phyloP scores from a whole-genome alignment of 2,797 vertebrate species.

The Mormyrus proboscirostris region DNA sequence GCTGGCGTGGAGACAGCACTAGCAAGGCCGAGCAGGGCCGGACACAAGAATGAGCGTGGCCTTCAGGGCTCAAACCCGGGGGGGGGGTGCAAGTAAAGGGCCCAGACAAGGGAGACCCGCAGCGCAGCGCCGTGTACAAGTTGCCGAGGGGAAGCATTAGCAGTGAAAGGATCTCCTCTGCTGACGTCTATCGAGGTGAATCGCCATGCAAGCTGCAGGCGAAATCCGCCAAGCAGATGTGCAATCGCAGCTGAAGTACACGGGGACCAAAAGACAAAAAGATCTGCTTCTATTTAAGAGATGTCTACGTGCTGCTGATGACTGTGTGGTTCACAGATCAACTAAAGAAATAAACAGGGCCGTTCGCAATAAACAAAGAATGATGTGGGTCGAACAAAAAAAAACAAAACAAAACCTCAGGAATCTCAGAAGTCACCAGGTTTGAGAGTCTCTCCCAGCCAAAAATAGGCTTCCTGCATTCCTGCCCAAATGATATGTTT shows the following conservation, averaged over 20 bases:
- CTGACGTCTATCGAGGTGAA: constrained; percentile 18
- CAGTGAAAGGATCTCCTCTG: constrained; percentile 27
- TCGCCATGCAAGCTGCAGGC: no score
- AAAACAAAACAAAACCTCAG: constrained; percentile 13
- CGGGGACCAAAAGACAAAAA: not conserved
- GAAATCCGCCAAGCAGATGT: constrained; percentile 27
- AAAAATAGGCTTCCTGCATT: constrained; percentile 53
- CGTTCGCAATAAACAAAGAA: constrained; percentile 36
- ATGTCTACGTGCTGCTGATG: constrained; percentile 24
- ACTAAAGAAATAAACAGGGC: constrained; percentile 30
- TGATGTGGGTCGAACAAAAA: constrained; percentile 26
- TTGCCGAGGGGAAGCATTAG: constrained; percentile 23
- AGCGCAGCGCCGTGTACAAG: constrained; percentile 20
- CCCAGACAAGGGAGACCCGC: constrained; percentile 25
- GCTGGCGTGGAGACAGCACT: constrained; percentile 27
- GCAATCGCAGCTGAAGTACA: not conserved
- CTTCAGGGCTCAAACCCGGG: constrained; percentile 33
- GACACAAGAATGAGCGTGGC: constrained; percentile 27
- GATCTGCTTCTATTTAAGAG: constrained; percentile 15
- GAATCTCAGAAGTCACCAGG: constrained; percentile 45
- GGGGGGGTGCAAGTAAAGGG: not conserved
- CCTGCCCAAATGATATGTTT: constrained; percentile 62
- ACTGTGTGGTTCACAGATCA: constrained; percentile 30
- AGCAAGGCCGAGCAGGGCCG: constrained; percentile 17
- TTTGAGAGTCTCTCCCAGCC: constrained; percentile 53